These are phyloP conservation scores for Thalassarche chlororhynchos DNA, from an alignment of 2,113 vertebrate genomes.

Conservation along the genomic window DNA sequence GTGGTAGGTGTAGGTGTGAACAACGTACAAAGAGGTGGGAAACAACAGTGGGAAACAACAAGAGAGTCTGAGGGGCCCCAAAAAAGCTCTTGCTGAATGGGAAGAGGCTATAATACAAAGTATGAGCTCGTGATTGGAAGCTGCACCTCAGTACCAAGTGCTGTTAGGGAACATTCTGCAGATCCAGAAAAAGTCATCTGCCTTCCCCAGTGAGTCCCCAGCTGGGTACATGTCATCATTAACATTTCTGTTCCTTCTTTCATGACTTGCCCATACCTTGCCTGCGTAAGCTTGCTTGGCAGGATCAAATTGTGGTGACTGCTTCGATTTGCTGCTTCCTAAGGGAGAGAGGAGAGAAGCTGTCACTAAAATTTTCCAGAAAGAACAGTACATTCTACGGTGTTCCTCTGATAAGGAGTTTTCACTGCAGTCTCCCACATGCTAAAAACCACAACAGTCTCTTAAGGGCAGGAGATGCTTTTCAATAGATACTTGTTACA, in stretches of 20 bases:
- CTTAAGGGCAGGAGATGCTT: neutral
- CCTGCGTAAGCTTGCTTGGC: constrained; percentile 69
- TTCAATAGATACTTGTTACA: neutral
- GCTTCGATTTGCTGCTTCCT: constrained; percentile 81
- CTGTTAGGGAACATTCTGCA: neutral
- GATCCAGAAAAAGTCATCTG: neutral
- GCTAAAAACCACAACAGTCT: neutral
- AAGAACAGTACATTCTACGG: neutral
- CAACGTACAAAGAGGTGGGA: neutral
- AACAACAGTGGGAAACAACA: neutral
- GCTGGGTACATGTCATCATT: rapidly evolving
- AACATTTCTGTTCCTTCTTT: neutral
- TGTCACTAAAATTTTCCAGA: neutral
- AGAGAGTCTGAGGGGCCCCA: neutral
- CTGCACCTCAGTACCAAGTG: neutral
- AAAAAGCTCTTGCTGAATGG: neutral
- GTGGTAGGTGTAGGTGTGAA: neutral
- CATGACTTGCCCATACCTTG: constrained; percentile 63
- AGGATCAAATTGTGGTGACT: constrained; percentile 88
- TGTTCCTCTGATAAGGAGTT: neutral
- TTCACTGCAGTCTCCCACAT: neutral
- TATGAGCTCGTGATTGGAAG: neutral
- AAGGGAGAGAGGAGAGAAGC: neutral
- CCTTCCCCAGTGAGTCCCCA: neutral
- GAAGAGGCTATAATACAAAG: neutral